Evolutionary conservation across 2,888 invertebrate species (phyloP).

Genomic region (Phorcus lineatus): DNA sequence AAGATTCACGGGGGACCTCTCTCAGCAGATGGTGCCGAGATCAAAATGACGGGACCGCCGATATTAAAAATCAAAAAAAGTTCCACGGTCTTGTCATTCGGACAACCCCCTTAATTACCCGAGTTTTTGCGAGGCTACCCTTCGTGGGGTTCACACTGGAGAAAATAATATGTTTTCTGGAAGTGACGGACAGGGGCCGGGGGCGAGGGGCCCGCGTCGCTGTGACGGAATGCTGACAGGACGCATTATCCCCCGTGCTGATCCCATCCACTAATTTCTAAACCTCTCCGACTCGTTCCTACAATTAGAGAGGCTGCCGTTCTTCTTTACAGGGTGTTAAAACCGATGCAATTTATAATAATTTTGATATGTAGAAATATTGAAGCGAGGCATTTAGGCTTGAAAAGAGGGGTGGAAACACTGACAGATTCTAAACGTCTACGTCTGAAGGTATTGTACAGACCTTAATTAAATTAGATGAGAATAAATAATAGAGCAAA

Average conservation of each 20-base stretch:
- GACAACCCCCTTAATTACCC: conserved; percentile 40
- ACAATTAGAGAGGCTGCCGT: not conserved
- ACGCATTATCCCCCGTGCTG: conserved; percentile 28
- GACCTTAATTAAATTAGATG: conserved; percentile 47
- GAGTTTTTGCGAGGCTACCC: conserved; percentile 35
- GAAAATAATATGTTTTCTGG: conserved; percentile 45
- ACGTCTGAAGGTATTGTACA: conserved; percentile 21
- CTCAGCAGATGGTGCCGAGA: not conserved
- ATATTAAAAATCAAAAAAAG: conserved; percentile 15
- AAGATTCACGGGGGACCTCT: not conserved
- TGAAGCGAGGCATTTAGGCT: conserved; percentile 23
- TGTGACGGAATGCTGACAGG: conserved; percentile 34
- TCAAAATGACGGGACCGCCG: conserved; percentile 10
- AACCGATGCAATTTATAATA: conserved; percentile 34
- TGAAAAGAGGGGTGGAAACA: conserved; percentile 16
- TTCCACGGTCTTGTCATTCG: conserved; percentile 23
- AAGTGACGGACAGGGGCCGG: conserved; percentile 14
- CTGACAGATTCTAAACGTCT: conserved; percentile 8
- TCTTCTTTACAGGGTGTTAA: conserved; percentile 23
- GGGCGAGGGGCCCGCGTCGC: conserved; percentile 1
- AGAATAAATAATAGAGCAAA: conserved; percentile 41
- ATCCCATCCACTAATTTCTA: conserved; percentile 33
- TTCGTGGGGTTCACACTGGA: conserved; percentile 28
- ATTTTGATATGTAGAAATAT: conserved; percentile 36
- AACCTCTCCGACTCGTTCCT: conserved; percentile 31